Evolutionary conservation across 2,888 invertebrate species (phyloP).

Genomic region (Andrena flavipes): DNA sequence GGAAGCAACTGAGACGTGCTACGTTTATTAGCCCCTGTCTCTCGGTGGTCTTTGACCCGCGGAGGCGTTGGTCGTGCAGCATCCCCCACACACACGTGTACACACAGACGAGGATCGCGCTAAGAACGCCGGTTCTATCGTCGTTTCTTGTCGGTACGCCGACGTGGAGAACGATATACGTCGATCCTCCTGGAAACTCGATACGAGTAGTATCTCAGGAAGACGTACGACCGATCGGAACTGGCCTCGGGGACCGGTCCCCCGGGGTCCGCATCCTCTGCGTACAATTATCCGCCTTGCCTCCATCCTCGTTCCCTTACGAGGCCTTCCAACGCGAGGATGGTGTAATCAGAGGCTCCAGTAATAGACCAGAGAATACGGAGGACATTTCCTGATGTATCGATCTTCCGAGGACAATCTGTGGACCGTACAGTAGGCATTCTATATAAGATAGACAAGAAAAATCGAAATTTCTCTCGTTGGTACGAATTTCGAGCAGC

Average conservation of each 20-base stretch:
- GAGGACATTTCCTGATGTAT: no score
- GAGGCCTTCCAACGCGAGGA: neutral
- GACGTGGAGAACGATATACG: constrained; percentile 63
- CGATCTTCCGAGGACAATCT: no score
- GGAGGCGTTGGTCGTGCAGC: constrained; percentile 45
- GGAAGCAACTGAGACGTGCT: constrained; percentile 54
- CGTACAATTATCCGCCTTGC: constrained; percentile 57
- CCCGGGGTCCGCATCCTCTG: constrained; percentile 46
- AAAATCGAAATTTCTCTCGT: neutral
- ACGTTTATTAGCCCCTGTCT: constrained; percentile 66
- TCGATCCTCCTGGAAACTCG: constrained; percentile 74
- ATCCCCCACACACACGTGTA: constrained; percentile 24
- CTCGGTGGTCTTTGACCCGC: constrained; percentile 67
- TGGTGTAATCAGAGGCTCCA: neutral
- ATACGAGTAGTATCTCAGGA: constrained; percentile 76
- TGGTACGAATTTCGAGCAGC: neutral
- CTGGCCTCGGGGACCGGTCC: constrained; percentile 56
- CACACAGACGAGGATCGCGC: neutral
- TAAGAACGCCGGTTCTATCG: constrained; percentile 51
- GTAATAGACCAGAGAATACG: neutral
- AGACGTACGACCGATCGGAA: constrained; percentile 76
- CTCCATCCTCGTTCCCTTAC: constrained; percentile 28
- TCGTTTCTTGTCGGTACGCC: constrained; percentile 56
- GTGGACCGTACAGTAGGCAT: no score
- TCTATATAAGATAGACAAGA: no score